phyloP scores from a whole-genome alignment of 2,888 invertebrate genomes.

The Meandrusa payeni region DNA sequence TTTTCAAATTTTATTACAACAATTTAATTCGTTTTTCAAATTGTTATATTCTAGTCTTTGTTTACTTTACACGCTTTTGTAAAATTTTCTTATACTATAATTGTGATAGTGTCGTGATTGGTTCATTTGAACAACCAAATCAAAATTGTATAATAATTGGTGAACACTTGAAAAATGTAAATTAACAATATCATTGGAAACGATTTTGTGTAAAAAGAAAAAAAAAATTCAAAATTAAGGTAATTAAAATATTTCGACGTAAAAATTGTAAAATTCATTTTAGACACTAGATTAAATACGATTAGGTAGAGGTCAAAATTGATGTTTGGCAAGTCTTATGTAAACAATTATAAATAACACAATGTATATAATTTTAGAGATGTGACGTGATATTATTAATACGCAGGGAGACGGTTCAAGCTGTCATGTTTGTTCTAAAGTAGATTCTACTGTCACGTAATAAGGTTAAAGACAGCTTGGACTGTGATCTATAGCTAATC shows the following conservation, averaged over 20 bases:
- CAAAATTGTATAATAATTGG: slow-evolving; percentile 29
- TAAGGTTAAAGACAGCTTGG: slow-evolving; percentile 12
- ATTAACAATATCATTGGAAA: slow-evolving; percentile 38
- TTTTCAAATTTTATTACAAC: too few species aligned
- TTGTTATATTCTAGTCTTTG: slow-evolving; percentile 74
- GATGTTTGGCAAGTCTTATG: slow-evolving; percentile 69
- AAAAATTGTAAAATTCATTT: slow-evolving; percentile 67
- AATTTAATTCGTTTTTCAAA: slow-evolving; percentile 37
- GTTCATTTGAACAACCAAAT: slow-evolving; percentile 26
- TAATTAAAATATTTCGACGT: slow-evolving; percentile 62
- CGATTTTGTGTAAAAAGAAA: slow-evolving; percentile 34
- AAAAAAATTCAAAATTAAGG: slow-evolving; percentile 58
- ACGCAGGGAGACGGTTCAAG: slow-evolving; percentile 17
- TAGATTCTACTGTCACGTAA: slow-evolving; percentile 9
- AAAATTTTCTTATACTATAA: slow-evolving; percentile 39
- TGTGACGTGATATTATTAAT: slow-evolving; percentile 67
- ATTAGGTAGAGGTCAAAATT: slow-evolving; percentile 72
- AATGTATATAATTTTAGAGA: slow-evolving; percentile 70
- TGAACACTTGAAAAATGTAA: slow-evolving; percentile 39
- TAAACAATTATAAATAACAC: slow-evolving; percentile 43
- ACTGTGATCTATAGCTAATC: slow-evolving; percentile 17
- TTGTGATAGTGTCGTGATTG: slow-evolving; percentile 40
- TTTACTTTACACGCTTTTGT: slow-evolving; percentile 37
- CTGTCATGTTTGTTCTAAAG: slow-evolving; percentile 16
- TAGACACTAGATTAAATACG: slow-evolving; percentile 58